Conservation (phyloP, 1,140 invertebrate genomes). For the Pseudachorutes palmiensis region DNA sequence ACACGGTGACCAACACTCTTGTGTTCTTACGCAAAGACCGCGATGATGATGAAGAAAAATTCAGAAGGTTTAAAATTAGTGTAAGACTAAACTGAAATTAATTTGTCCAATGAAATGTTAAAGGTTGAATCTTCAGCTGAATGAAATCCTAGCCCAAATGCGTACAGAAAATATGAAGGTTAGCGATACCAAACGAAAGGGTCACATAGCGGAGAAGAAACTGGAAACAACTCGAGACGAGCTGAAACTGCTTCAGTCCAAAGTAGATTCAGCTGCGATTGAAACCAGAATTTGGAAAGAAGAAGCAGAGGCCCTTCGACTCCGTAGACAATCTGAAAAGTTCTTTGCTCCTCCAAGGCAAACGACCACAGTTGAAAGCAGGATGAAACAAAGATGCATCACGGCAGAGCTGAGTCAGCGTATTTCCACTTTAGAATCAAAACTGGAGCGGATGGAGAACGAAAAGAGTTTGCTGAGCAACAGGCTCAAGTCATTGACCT, state of each 20-base stretch:
- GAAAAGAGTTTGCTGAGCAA: neutral
- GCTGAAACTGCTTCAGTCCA: neutral
- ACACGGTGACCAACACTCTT: too few relatives aligned
- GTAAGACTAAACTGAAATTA: too few relatives aligned
- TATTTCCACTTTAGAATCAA: neutral
- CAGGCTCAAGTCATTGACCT: neutral
- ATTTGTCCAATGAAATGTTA: too few relatives aligned
- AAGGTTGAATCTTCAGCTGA: neutral
- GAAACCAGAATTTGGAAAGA: neutral
- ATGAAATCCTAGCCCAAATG: neutral
- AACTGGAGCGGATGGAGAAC: neutral
- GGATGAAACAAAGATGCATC: neutral
- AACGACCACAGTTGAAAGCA: neutral
- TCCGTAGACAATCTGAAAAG: neutral
- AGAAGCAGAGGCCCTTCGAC: neutral
- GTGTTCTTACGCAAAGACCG: too few relatives aligned
- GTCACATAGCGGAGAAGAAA: neutral
- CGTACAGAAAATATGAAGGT: neutral
- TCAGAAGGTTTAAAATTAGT: too few relatives aligned
- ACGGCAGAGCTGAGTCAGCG: neutral
- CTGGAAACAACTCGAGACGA: neutral
- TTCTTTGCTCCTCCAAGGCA: neutral
- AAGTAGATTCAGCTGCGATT: neutral
- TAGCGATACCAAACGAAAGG: neutral
- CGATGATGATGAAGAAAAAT: too few relatives aligned